Evolutionary conservation across 2,888 invertebrate genomes (phyloP).

Genomic region (Acanthoscelides obtectus): DNA sequence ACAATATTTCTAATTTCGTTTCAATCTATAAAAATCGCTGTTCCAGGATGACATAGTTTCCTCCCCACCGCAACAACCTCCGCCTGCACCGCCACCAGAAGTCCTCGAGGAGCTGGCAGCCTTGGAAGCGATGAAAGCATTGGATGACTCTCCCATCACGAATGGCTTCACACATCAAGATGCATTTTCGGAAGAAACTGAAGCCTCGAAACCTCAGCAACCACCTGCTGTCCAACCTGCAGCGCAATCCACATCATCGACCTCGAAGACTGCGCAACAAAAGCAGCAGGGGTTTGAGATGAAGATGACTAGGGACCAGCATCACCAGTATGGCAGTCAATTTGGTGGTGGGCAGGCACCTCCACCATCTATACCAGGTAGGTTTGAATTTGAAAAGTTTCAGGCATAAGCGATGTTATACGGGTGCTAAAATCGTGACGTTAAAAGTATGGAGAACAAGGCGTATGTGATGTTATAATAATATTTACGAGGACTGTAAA

Average conservation of each 20-base stretch:
- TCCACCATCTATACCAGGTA: constrained; percentile 28
- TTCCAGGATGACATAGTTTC: constrained; percentile 1
- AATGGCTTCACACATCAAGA: not conserved
- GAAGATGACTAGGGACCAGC: constrained; percentile 66
- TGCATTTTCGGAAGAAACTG: not conserved
- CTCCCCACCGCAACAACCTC: constrained; percentile 14
- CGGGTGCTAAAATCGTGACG: too few relatives aligned
- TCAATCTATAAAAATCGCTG: not conserved
- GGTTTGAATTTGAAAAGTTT: constrained; percentile 6
- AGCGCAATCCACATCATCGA: not conserved
- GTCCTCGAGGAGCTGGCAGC: constrained; percentile 15
- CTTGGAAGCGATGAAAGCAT: constrained; percentile 41
- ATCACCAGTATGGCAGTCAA: constrained; percentile 70
- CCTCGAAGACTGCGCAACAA: constrained; percentile 56
- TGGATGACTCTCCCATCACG: not conserved
- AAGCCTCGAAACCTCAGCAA: not conserved
- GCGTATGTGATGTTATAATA: too few relatives aligned
- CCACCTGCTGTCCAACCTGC: not conserved
- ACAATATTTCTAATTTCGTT: constrained; percentile 2
- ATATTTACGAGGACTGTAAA: too few relatives aligned
- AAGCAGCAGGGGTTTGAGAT: constrained; percentile 58
- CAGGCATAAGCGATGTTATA: too few relatives aligned
- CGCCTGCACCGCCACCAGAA: constrained; percentile 17
- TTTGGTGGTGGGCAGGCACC: constrained; percentile 46
- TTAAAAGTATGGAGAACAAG: too few relatives aligned